phyloP scores from a whole-genome alignment of 2,888 invertebrate species.

The Laspeyria flexula region DNA sequence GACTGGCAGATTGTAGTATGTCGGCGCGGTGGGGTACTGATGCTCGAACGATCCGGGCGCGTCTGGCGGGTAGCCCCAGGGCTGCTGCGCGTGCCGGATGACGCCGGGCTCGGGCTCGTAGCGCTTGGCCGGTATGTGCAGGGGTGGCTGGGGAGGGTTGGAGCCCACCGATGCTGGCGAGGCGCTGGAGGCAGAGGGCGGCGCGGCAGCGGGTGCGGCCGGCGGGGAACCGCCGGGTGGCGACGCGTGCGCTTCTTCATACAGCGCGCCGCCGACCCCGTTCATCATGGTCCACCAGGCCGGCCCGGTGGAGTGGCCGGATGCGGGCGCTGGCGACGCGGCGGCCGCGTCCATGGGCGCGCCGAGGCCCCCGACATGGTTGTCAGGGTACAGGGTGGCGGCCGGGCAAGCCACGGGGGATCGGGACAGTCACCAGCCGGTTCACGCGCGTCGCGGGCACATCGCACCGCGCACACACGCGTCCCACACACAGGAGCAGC shows the following conservation, averaged over 20 bases:
- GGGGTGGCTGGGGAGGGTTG: slow-evolving; percentile 91
- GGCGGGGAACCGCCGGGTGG: slow-evolving; percentile 87
- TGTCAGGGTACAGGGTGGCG: slow-evolving; percentile 94
- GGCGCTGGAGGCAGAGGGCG: slow-evolving; percentile 84
- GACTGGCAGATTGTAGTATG: slow-evolving; percentile 91
- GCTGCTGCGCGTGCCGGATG: slow-evolving; percentile 91
- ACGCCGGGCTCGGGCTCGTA: slow-evolving; percentile 89
- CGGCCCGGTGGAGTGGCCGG: slow-evolving; percentile 94
- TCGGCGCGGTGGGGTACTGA: slow-evolving; percentile 89
- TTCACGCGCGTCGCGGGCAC: slow-evolving; percentile 84
- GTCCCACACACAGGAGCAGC: slow-evolving; percentile 78
- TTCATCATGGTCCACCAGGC: slow-evolving; percentile 95
- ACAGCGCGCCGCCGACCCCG: slow-evolving; percentile 91
- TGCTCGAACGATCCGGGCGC: slow-evolving; percentile 88
- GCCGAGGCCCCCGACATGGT: slow-evolving; percentile 89
- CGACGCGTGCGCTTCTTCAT: slow-evolving; percentile 89
- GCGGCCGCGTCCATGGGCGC: slow-evolving; percentile 89
- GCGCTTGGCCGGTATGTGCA: slow-evolving; percentile 96
- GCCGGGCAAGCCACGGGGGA: slow-evolving; percentile 92
- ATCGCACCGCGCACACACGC: slow-evolving; percentile 83
- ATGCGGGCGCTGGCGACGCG: slow-evolving; percentile 92
- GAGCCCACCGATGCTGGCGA: slow-evolving; percentile 88
- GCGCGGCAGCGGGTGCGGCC: slow-evolving; percentile 89
- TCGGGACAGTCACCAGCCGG: slow-evolving; percentile 76
- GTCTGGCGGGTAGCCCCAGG: slow-evolving; percentile 91